Percentiles rank a stretch among this genome's conserved stretches.
phyloP scores from a whole-genome alignment of 2,888 invertebrate genomes.

The Leptinotarsa haldemani region DNA sequence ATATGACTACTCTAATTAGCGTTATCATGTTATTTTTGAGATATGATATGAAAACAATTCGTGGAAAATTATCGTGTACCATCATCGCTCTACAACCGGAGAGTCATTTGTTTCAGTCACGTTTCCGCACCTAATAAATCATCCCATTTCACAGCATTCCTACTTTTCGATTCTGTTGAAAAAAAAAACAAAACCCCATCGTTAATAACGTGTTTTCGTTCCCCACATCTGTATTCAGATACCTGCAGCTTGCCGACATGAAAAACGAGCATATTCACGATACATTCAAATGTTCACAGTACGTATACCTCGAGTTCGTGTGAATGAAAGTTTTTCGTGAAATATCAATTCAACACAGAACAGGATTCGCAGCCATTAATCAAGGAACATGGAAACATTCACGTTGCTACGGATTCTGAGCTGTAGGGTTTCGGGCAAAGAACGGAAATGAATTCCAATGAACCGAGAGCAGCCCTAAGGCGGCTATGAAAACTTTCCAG shows the following conservation, averaged over 20 bases:
- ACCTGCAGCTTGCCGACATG: constrained; percentile 13
- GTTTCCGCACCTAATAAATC: background rate
- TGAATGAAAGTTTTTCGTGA: constrained; percentile 17
- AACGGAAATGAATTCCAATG: background rate
- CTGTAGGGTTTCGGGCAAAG: background rate
- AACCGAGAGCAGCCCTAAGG: background rate
- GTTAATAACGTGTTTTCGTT: constrained; percentile 1
- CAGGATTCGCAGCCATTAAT: constrained; percentile 3
- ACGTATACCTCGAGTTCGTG: background rate
- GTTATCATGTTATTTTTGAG: no score
- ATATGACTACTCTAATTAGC: no score
- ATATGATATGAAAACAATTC: no score
- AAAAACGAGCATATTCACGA: constrained; percentile 5
- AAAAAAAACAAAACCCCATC: background rate
- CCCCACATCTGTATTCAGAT: background rate
- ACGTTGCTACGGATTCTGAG: constrained; percentile 2
- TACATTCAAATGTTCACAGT: background rate
- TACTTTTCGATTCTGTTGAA: background rate
- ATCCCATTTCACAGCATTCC: background rate
- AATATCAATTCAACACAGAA: constrained; percentile 8
- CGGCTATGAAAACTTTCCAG: background rate
- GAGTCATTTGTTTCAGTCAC: background rate
- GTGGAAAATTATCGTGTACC: background rate
- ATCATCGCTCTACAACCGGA: background rate
- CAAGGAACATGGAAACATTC: constrained; percentile 13